phyloP scores from a whole-genome alignment of 64 coral and sea anemone genomes.

The Actinia tenebrosa region DNA sequence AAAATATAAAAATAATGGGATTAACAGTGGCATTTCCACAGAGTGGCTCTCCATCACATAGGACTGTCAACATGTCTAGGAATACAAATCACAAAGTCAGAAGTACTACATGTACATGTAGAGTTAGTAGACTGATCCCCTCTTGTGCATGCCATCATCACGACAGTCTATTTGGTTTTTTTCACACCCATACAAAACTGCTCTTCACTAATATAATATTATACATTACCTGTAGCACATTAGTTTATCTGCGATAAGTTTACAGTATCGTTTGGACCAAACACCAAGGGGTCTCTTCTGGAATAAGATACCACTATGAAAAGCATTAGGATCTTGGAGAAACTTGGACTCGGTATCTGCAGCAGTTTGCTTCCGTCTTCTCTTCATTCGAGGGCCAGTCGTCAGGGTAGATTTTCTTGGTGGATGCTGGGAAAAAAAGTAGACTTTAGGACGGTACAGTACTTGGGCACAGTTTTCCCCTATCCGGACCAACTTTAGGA shows the following conservation, averaged over 20 bases:
- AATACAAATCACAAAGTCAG: no score
- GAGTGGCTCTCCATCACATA: neutral
- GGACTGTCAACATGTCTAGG: no score
- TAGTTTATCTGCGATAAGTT: slow-evolving; percentile 70
- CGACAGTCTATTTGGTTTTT: no score
- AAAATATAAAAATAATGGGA: neutral
- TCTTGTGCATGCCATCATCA: no score
- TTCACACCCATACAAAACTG: no score
- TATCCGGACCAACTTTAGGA: no score
- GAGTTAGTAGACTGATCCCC: no score
- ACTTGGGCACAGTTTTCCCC: no score
- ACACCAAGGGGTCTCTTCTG: slow-evolving; percentile 83
- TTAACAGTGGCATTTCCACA: no score
- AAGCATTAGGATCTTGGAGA: slow-evolving; percentile 61
- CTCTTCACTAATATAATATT: no score
- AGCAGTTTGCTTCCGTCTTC: slow-evolving; percentile 67
- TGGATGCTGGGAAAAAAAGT: neutral
- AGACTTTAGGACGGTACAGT: no score
- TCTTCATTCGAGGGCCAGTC: slow-evolving; percentile 43
- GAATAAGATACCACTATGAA: slow-evolving; percentile 89
- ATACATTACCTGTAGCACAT: slow-evolving; percentile 68
- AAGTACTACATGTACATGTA: no score
- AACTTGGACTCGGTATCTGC: slow-evolving; percentile 78
- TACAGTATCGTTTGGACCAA: slow-evolving; percentile 89
- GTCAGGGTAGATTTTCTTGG: neutral